Evolutionary conservation across 2,888 invertebrate species (phyloP).

Genomic region (Glaucopsyche alexis): DNA sequence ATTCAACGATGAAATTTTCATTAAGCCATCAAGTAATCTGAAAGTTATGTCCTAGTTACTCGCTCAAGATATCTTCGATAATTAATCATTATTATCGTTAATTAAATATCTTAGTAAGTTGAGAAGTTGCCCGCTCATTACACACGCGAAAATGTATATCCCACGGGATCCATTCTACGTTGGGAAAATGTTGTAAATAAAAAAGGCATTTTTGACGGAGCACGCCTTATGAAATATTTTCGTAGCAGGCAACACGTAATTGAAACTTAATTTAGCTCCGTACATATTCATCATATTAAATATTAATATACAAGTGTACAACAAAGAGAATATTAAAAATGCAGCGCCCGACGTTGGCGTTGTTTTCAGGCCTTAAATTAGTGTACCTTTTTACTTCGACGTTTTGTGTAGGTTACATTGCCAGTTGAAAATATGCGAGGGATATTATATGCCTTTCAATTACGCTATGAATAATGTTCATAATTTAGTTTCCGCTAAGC

Average conservation of each 20-base stretch:
- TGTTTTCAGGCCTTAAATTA: neutral
- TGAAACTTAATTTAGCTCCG: slow-evolving; percentile 1
- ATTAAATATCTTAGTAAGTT: neutral
- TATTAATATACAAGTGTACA: neutral
- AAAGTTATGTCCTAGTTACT: neutral
- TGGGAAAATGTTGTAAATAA: too few species aligned
- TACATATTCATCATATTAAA: neutral
- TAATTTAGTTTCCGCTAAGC: neutral
- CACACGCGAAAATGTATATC: too few species aligned
- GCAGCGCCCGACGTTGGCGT: neutral
- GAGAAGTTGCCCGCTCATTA: neutral
- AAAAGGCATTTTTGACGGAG: too few species aligned
- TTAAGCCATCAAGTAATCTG: neutral
- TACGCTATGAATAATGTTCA: neutral
- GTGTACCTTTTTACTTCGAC: neutral
- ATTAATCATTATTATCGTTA: neutral
- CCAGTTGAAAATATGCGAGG: neutral
- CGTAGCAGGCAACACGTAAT: neutral
- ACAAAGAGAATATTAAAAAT: slow-evolving; percentile 16
- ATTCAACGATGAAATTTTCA: slow-evolving; percentile 3
- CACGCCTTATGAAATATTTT: neutral
- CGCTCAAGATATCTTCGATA: neutral
- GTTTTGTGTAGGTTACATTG: neutral
- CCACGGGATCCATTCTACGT: too few species aligned
- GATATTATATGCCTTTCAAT: neutral